Percentiles rank a stretch among this genome's conserved stretches.
Evolutionary conservation across 1,140 invertebrate genomes (phyloP).

Genomic region (Wasmannia auropunctata): DNA sequence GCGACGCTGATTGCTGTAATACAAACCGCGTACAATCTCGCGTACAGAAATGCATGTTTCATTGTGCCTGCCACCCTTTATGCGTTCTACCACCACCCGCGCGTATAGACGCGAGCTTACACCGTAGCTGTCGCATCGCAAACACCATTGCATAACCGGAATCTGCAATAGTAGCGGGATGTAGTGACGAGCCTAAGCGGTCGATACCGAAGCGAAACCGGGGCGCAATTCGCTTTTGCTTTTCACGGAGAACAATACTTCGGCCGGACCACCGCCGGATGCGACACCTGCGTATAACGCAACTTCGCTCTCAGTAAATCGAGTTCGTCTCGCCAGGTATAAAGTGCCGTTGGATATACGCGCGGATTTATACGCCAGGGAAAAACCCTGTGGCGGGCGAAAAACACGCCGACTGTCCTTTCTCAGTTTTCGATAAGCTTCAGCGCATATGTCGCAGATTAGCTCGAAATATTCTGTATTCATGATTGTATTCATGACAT

Average conservation of each 20-base stretch:
- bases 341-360: conserved; percentile 47
- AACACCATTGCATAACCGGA: conserved; percentile 36
- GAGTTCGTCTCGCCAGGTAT: conserved; percentile 54
- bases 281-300: conserved; percentile 56
- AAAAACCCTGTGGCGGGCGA: background rate
- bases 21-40: background rate
- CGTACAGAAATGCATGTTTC: conserved; percentile 23
- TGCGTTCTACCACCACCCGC: background rate
- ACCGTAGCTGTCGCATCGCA: conserved; percentile 5
- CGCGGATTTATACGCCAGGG: background rate
- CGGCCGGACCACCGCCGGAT: conserved; percentile 38
- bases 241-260: conserved; percentile 61
- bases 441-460: background rate
- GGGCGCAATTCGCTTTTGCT: conserved; percentile 50
- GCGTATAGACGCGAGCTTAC: background rate
- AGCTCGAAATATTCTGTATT: background rate
- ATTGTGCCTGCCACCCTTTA: conserved; percentile 25
- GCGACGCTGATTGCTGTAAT: background rate
- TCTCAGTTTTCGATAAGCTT: conserved; percentile 21
- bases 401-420: background rate
- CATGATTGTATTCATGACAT: background rate
- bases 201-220: conserved; percentile 42
- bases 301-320: conserved; percentile 62
- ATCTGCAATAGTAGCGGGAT: conserved; percentile 36
- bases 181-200: conserved; percentile 35